Base-by-base conservation (phyloP, 2,797 vertebrate species). In the Pteronotus mesoamericanus region DNA sequence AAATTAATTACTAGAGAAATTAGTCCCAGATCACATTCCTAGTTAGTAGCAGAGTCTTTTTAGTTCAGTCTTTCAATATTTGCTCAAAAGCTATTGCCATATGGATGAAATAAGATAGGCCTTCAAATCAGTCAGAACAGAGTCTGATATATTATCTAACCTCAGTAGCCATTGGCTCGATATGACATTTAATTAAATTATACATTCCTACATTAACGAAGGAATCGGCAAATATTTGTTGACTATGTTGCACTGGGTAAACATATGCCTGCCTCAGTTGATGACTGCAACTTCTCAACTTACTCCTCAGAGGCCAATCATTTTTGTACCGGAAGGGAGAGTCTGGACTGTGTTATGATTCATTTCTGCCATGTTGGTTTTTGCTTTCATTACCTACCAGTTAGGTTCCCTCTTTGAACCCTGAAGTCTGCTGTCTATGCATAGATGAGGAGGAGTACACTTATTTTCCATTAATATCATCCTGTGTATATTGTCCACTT, bases 1-100 rank as follows among this genome's bases (percentile, higher is more conserved):
- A 92, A 97, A 96, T 97, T 44, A 42, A 53, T 77, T 88, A 66
- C 21, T 87, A 82, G 79, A 93, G 78, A 95, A 87, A 94, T 80
- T 84, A 93, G 80, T 95, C 51, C 46, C 91, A 94, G 71, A 48
- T 94, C 86, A 86, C 53, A 79, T 92, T 96, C 78, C 69, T 84
- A 34, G 78, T 92, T 89, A 83, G 89, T 55, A 85, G 66, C 42
- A 89, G 59, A 86, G 32, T 53, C 32, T 86, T 92, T 94, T 84
- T 55, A 79, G 51, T 8, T 92, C 32, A 91, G 46, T 75, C 77
- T 90, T 69, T 92, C 55, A 68, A 21, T 94, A 71, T 95, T 96
- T 96, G 37, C 11, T 92, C 74, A 85, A 91, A 94, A 53, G 9
- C 48, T 95, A 37, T 91, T 95, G 94, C 64, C 86, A 85, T 94